Conservation (phyloP, 2,888 invertebrate genomes). For the Autographa gamma region DNA sequence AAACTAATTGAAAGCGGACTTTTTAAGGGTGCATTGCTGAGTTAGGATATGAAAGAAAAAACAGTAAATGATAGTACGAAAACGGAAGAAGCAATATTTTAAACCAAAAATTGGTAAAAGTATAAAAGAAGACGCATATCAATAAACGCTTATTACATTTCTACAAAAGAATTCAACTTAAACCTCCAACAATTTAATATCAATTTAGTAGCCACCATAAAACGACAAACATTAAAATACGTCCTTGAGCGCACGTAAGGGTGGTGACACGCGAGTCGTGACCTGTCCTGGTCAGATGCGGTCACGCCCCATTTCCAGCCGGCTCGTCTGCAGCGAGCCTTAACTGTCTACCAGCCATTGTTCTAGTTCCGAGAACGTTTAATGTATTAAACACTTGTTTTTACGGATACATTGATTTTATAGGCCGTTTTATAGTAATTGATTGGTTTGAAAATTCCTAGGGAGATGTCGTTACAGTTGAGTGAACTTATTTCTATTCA, state of each 20-base stretch:
- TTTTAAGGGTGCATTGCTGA: no score
- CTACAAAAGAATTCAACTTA: slow-evolving; percentile 12
- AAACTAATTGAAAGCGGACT: no score
- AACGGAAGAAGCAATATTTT: no score
- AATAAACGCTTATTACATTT: slow-evolving; percentile 12
- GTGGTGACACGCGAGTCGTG: slow-evolving; percentile 72
- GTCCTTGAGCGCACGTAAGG: slow-evolving; percentile 50
- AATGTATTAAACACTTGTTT: slow-evolving; percentile 60
- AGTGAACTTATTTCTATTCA: neutral
- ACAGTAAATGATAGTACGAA: no score
- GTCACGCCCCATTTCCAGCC: slow-evolving; percentile 83
- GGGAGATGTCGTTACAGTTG: neutral
- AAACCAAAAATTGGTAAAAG: no score
- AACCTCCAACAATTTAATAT: neutral
- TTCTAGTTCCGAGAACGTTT: slow-evolving; percentile 65
- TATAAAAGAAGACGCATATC: neutral
- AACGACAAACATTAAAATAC: slow-evolving; percentile 42
- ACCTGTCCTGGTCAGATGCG: slow-evolving; percentile 74
- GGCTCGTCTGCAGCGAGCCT: slow-evolving; percentile 68
- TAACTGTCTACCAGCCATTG: slow-evolving; percentile 65
- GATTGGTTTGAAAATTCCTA: neutral
- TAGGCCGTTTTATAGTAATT: slow-evolving; percentile 14
- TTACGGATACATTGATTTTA: slow-evolving; percentile 49
- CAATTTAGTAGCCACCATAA: slow-evolving; percentile 26
- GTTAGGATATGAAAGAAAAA: no score